Evolutionary conservation across 2,797 vertebrate species (phyloP).

Genomic region (Xiphophorus birchmanni): DNA sequence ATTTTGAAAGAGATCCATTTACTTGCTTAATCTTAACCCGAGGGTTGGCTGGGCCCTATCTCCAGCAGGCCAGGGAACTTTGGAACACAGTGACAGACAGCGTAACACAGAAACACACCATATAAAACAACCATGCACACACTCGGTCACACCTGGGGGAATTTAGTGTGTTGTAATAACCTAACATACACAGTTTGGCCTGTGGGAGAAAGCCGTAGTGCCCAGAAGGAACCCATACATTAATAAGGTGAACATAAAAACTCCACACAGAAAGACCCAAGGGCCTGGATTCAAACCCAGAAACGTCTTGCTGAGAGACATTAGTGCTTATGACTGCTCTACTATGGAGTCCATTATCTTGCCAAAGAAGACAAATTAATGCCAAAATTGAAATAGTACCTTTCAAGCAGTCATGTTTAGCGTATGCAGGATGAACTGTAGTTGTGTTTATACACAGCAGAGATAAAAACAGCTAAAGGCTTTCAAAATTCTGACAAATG

Average conservation of each 20-base stretch:
- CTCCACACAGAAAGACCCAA: neutral
- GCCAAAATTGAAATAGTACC: neutral
- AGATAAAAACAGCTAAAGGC: neutral
- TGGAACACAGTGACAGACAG: neutral
- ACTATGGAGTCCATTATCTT: constrained; percentile 1
- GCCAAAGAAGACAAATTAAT: neutral
- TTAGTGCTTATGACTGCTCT: constrained; percentile 1
- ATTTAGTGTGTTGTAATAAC: neutral
- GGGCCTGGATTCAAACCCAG: neutral
- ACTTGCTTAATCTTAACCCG: neutral
- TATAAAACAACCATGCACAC: neutral
- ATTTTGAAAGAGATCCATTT: neutral
- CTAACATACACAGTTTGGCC: neutral
- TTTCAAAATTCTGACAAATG: neutral
- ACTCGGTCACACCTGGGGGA: neutral
- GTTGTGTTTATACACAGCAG: neutral
- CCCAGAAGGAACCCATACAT: neutral
- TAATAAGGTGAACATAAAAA: neutral
- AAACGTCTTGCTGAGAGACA: neutral
- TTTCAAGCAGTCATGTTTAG: neutral
- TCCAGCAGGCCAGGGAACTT: neutral
- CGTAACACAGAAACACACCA: neutral
- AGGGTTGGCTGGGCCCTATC: neutral
- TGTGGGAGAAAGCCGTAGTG: neutral
- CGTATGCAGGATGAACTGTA: neutral